Conservation (phyloP, 64 coral and sea anemone species). For the Montipora sp. region DNA sequence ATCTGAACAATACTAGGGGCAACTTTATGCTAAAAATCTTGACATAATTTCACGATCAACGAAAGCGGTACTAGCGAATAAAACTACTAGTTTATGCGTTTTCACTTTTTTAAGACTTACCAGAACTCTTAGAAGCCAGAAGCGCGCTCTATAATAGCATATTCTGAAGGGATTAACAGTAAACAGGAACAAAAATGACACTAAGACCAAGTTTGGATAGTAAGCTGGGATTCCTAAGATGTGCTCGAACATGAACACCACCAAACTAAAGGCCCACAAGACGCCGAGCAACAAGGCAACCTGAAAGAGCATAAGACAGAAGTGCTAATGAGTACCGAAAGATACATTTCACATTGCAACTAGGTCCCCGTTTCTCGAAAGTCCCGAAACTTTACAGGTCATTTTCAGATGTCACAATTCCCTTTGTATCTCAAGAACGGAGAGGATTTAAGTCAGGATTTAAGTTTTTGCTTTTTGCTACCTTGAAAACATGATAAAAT, state of each 20-base stretch:
- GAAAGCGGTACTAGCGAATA: no score
- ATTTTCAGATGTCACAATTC: no score
- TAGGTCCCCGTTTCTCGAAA: no score
- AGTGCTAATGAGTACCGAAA: background rate
- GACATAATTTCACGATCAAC: no score
- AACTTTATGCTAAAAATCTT: background rate
- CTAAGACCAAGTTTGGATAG: slow-evolving; percentile 74
- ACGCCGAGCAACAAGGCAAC: slow-evolving; percentile 82
- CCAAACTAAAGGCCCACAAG: slow-evolving; percentile 77
- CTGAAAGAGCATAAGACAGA: slow-evolving; percentile 31
- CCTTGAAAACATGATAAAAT: no score
- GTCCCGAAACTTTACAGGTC: no score
- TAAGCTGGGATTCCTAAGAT: slow-evolving; percentile 67
- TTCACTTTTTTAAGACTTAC: slow-evolving; percentile 43
- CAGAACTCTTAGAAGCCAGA: slow-evolving; percentile 93
- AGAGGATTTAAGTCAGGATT: no score
- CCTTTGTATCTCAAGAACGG: no score
- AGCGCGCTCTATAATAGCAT: slow-evolving; percentile 87
- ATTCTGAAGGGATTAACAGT: slow-evolving; percentile 91
- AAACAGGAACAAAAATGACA: slow-evolving; percentile 79
- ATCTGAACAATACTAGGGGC: no score
- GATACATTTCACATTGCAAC: background rate
- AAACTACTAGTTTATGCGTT: no score
- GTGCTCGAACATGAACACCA: slow-evolving; percentile 74
- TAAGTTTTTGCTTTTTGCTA: no score